Conservation (phyloP, 2,888 invertebrate species). For the Orthosia gracilis region DNA sequence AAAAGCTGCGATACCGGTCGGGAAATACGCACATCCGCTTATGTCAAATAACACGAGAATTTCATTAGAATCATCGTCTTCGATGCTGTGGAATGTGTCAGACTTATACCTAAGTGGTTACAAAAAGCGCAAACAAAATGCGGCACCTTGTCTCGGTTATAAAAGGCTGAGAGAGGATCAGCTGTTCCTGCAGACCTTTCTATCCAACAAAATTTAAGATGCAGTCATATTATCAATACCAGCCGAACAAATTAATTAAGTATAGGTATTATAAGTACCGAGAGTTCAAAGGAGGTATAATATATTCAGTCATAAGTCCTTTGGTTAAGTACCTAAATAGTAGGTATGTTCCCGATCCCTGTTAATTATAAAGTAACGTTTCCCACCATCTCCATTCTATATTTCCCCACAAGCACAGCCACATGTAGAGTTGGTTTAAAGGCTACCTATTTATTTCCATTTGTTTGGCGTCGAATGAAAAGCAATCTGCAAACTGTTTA, state of each 20-base stretch:
- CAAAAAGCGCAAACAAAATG: no score
- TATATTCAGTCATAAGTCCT: no score
- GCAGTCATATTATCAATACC: background rate
- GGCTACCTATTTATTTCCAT: constrained; percentile 27
- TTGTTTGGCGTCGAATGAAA: constrained; percentile 2
- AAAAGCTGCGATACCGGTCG: constrained; percentile 20
- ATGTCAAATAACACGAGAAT: background rate
- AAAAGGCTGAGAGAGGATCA: background rate
- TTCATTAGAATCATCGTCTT: background rate
- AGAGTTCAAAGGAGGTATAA: no score
- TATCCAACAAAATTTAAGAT: background rate
- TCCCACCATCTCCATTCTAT: background rate
- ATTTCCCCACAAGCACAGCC: background rate
- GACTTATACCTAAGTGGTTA: background rate
- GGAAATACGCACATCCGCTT: constrained; percentile 31
- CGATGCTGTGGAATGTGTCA: background rate
- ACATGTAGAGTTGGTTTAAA: background rate
- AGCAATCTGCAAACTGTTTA: constrained; percentile 34
- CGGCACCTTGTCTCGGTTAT: background rate
- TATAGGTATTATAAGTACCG: no score
- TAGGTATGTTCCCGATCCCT: no score
- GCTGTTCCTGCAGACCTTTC: background rate
- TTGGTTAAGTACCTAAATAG: no score
- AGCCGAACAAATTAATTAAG: constrained; percentile 1
- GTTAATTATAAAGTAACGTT: no score